phyloP scores from a whole-genome alignment of 2,113 vertebrate species.

The Tachuris rubrigastra region DNA sequence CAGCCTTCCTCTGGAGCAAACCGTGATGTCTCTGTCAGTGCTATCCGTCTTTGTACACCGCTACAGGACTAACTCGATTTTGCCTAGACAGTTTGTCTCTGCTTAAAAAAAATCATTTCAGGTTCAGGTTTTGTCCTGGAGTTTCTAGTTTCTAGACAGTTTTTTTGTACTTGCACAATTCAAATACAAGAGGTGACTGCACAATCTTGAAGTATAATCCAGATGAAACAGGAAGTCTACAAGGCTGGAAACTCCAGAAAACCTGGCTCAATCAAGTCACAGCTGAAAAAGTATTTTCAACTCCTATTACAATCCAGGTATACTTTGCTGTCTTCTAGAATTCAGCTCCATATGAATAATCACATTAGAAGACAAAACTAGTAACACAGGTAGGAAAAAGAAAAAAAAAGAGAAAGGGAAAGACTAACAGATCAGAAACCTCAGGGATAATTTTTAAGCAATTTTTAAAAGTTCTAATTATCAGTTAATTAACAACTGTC shows the following conservation, averaged over 20 bases:
- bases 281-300: not conserved
- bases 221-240: not conserved
- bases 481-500: not conserved
- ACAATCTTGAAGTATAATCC: not conserved
- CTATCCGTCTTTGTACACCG: not conserved
- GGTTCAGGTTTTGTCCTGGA: not conserved
- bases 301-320: not conserved
- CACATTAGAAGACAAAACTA: not conserved
- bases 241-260: not conserved
- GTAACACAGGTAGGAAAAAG: not conserved
- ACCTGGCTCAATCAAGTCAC: not conserved
- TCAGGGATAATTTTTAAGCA: not conserved
- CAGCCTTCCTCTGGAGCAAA: not conserved
- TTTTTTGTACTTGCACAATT: not conserved
- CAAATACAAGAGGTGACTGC: not conserved
- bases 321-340: not conserved
- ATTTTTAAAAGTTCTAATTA: slow-evolving; percentile 1
- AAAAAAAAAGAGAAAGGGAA: not conserved
- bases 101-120: not conserved
- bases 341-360: not conserved
- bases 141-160: not conserved
- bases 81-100: not conserved
- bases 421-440: not conserved
- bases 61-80: not conserved
- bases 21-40: not conserved